Evolutionary conservation across 2,113 vertebrate genomes (phyloP).

Genomic region (Oryzias javanicus): DNA sequence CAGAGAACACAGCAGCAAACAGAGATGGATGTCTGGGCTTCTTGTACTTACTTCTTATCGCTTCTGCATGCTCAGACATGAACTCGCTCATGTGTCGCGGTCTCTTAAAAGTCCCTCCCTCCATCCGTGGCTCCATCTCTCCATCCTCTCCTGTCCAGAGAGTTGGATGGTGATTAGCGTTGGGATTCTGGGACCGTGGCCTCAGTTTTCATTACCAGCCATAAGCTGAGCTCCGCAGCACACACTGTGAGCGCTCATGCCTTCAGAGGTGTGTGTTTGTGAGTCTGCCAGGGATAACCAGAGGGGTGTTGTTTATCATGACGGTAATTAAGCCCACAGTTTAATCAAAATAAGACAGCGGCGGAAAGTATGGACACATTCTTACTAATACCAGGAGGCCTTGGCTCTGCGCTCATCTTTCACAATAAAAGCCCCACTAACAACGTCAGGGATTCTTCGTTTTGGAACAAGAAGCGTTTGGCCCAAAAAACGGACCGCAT

Average conservation of each 20-base stretch:
- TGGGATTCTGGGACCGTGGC: slow-evolving; percentile 67
- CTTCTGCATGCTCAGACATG: slow-evolving; percentile 32
- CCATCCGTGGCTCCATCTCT: not conserved
- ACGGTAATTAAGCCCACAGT: slow-evolving; percentile 67
- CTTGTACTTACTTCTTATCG: slow-evolving; percentile 10
- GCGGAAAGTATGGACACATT: slow-evolving; percentile 45
- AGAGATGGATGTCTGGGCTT: not conserved
- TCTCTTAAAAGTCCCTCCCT: slow-evolving; percentile 15
- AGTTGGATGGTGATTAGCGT: slow-evolving; percentile 69
- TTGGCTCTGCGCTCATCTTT: no score
- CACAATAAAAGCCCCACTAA: no score
- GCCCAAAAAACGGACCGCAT: no score
- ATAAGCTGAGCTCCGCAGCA: slow-evolving; percentile 66
- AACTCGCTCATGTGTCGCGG: slow-evolving; percentile 8
- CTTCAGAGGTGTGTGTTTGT: slow-evolving; percentile 4
- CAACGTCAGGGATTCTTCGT: no score
- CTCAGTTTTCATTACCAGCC: slow-evolving; percentile 72
- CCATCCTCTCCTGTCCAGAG: slow-evolving; percentile 49
- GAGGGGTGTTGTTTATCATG: slow-evolving; percentile 68
- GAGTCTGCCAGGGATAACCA: slow-evolving; percentile 33
- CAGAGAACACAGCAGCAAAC: not conserved
- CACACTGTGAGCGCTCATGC: slow-evolving; percentile 42
- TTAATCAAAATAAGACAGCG: slow-evolving; percentile 73
- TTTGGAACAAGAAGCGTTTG: no score
- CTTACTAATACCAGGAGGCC: no score